Base-by-base conservation (phyloP, 2,113 vertebrate genomes). In the Glaucomys volans region DNA sequence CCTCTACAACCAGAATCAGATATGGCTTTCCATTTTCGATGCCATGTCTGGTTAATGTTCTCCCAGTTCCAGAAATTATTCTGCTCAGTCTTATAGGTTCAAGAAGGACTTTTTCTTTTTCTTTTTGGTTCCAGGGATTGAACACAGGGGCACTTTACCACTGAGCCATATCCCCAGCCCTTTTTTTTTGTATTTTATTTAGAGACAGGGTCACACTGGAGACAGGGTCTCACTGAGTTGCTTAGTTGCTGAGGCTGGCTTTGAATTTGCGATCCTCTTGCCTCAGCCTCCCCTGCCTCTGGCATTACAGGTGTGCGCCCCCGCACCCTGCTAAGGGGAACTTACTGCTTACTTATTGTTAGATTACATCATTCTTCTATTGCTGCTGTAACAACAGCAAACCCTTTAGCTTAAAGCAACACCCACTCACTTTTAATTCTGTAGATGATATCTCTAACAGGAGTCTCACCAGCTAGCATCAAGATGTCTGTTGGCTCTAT, bases 1-100 rank as follows among this genome's bases (percentile, higher is more conserved):
- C 30, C 20, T 2, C 62, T 54, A 1, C 44, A 52, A 75, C 18
- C n/a, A 37, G 64, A 59, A 20, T 96, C 57, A 50, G 44, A 71
- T 37, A 6, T 2, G 30, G 30, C 42, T 83, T 84, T 66, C 47
- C 35, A 35, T 59, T 83, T 90, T 40, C 40, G 22, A 32, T n/a
- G 54, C 69, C 2, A 10, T 64, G 35, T 28, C 35, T 86, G 32
- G 14, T 71, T 84, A 71, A 5, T 79, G 32, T 47, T 90, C n/a
- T 82, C 81, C 37, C 50, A 37, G 37, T 88, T 82, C 79, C 18
- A 14, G 24, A 81, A 57, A 75, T 82, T 84, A 42, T 97, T 94
- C 44, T 50, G 67, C 17, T 47, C 37, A n/a, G 44, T 62, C 35
- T 10, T 18, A 9, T 50, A 22, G 30, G 67, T 94, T 88, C 26